A percentile compares a stretch with the other conserved stretches of the same genome.
Evolutionary conservation across 1,140 invertebrate genomes (phyloP).

Genomic region (Diabrotica virgifera): DNA sequence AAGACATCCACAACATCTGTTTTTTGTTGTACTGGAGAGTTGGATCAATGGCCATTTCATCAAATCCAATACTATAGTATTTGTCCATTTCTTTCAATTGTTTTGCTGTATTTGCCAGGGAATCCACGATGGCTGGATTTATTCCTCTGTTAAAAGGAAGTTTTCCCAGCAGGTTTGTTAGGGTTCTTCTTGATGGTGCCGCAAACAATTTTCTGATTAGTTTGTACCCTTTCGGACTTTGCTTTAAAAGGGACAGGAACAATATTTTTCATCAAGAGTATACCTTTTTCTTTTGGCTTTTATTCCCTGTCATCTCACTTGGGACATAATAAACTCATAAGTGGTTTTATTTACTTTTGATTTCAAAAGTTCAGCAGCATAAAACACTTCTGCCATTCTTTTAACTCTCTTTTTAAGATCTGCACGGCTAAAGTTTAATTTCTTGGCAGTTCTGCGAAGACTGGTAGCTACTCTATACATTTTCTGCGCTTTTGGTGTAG

Average conservation of each 20-base stretch:
- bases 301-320: constrained; percentile 19
- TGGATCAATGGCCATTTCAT: constrained; percentile 26
- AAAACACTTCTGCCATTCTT: too few species aligned
- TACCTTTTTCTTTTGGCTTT: constrained; percentile 27
- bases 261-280: constrained; percentile 33
- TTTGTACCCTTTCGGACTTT: constrained; percentile 34
- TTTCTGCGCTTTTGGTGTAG: too few species aligned
- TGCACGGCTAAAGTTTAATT: too few species aligned
- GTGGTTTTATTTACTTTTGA: constrained; percentile 19
- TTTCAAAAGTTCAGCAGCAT: too few species aligned
- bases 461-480: too few species aligned
- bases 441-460: too few species aligned
- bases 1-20: constrained; percentile 14
- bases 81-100: constrained; percentile 20
- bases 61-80: constrained; percentile 24
- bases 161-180: constrained; percentile 29
- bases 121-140: constrained; percentile 29
- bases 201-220: constrained; percentile 30
- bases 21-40: too few species aligned
- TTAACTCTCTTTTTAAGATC: too few species aligned
- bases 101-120: constrained; percentile 6
- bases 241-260: constrained; percentile 33
- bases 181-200: constrained; percentile 30
- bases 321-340: constrained; percentile 22
- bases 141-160: constrained; percentile 34